Base-by-base conservation (phyloP, 2,888 invertebrate genomes). In the Argynnis bischoffii region DNA sequence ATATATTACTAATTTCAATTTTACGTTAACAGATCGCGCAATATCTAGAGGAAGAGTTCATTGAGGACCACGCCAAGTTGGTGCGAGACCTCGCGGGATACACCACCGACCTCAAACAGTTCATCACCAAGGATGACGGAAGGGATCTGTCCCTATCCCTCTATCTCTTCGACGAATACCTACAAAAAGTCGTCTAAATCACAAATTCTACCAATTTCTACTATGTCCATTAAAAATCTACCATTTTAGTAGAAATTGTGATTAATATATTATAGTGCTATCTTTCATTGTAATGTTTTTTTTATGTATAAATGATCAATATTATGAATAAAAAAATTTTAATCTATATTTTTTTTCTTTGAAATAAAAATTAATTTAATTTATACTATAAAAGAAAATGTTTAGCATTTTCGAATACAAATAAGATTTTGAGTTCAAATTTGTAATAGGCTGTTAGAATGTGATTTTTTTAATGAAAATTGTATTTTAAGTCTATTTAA, bases 21-120 rank as follows among this genome's bases (percentile, higher is more conserved):
- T 46, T 4, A 63, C 61, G 11, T 47, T 35, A 26, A 63, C 82
- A 95, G 92, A 90, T 96, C 72, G 94, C 95, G 16, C 95, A 96
- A 74, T 97, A 95, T 80, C 82, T 97, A 2, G 97, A 97, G 76
- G 96, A 97, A 75, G 94, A 96, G 75, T 97, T 96, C 88, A 92
- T 96, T 66, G 94, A 95, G 78, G 87, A 94, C 69, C 96, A 97
- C 63, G 90, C 96, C 0, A 93, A 95, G 59, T 92, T 86, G 14
- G 94, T 97, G 76, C 94, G 97, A 55, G 90, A 94, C 54, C 85
- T 97, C 46, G 94, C 97, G 26, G 97, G 97, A 3, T 94, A 96
- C 87, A 94, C 95, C 67, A 93, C 93, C 16, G 97, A 97, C 86
- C 92, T 97, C 79, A 94, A 95, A 82, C 93, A 93, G 65, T 90